Evolutionary conservation across 2,113 vertebrate genomes (phyloP).

Genomic region (Callithrix jacchus): DNA sequence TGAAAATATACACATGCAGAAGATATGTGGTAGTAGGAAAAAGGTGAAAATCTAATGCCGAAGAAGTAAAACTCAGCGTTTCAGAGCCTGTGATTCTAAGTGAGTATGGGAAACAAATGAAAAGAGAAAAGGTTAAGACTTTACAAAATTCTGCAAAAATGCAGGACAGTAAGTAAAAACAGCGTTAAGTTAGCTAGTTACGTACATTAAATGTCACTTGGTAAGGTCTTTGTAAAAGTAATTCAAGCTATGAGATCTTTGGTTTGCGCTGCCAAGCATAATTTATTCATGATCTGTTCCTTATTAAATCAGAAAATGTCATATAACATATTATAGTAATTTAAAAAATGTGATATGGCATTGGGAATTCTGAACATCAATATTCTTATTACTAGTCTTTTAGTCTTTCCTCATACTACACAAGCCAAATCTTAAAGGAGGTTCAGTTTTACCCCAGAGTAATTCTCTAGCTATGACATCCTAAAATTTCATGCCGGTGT

Average conservation of each 20-base stretch:
- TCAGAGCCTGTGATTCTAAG: constrained; percentile 25
- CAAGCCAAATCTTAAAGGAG: not conserved
- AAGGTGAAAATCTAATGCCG: not conserved
- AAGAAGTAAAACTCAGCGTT: constrained; percentile 2
- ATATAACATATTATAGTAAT: not conserved
- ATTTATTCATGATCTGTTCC: not conserved
- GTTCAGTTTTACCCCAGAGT: not conserved
- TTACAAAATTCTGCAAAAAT: constrained; percentile 5
- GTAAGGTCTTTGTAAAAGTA: constrained; percentile 33
- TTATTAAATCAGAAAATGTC: constrained; percentile 37
- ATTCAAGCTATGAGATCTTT: not conserved
- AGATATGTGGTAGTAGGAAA: not conserved
- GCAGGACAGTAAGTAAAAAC: not conserved
- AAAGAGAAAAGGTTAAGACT: not conserved
- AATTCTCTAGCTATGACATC: not conserved
- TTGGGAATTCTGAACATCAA: not conserved
- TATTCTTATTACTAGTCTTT: constrained; percentile 38
- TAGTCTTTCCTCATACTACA: not conserved
- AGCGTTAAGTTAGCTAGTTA: not conserved
- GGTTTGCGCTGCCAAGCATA: not conserved
- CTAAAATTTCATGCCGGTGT: not conserved
- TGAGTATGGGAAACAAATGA: not conserved
- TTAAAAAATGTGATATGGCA: not conserved
- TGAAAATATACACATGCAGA: constrained; percentile 40
- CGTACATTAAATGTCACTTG: not conserved